Base-by-base conservation (phyloP, 2,797 vertebrate genomes). In the Taenioides sp. region DNA sequence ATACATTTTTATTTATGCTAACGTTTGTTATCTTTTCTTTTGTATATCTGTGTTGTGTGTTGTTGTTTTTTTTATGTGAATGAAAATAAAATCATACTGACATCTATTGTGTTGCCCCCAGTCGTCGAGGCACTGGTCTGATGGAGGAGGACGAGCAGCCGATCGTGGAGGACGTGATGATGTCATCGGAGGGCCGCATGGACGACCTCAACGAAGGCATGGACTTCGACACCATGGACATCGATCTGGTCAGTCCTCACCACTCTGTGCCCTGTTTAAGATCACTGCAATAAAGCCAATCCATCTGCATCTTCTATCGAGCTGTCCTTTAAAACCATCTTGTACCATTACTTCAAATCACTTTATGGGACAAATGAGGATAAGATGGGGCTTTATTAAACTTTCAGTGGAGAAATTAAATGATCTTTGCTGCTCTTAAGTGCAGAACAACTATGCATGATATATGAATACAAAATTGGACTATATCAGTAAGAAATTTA, bases 171-270 rank as follows among this genome's bases (percentile, higher is more conserved):
- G 98, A 99, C 70, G 98, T 99, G 82, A 99, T 99, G 98, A 99
- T 99, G 98, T 99, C 98, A 73, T 99, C 98, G 43, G 98, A 99
- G 93, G 97, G 98, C 70, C 95, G 98, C 69, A 97, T 99, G 90
- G 98, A 99, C 83, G 98, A 99, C 92, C 96, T 99, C 79, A 99
- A 99, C 52, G 98, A 99, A 93, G 97, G 97, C 93, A 99, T 99
- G 97, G 98, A 99, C 92, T 99, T 99, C 71, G 98, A 99, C 89
- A 99, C 98, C 85, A 99, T 99, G 97, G 98, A 99, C 89, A 99
- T 99, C 91, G 98, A 99, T 91, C 93, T 99, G 96, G 98, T 99
- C 94, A 96, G 94, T 87, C 27, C 18, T n/a, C 25, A n/a, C 17
- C 6, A 0, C 58, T 31, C 7, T 2, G n/a, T 31, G 55, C 22